A percentile compares a stretch with the other conserved stretches of the same genome.
phyloP scores from a whole-genome alignment of 2,797 vertebrate species.

The Sebastes iracundus region DNA sequence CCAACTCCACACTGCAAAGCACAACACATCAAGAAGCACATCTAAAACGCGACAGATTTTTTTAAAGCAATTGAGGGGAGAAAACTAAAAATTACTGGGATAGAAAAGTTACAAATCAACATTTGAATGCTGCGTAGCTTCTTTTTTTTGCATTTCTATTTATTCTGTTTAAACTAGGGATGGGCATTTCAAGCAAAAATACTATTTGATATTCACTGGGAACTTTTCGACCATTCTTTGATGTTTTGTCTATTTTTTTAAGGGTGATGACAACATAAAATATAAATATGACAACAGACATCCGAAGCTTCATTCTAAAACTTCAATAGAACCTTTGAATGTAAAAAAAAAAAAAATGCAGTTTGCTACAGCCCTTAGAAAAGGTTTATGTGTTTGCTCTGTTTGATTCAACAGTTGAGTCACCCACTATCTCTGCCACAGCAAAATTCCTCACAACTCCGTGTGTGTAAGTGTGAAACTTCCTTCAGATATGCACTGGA shows the following conservation, averaged over 20 bases:
- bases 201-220: neutral
- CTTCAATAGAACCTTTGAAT: neutral
- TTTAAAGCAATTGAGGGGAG: neutral
- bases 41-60: neutral
- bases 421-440: conserved; percentile 35
- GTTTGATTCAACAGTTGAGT: conserved; percentile 44
- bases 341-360: neutral
- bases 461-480: conserved; percentile 4
- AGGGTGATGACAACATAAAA: neutral
- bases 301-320: neutral
- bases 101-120: neutral
- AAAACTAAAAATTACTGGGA: neutral
- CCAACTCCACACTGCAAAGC: neutral
- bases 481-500: conserved; percentile 47
- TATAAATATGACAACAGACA: neutral
- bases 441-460: conserved; percentile 8
- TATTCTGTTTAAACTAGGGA: neutral
- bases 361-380: neutral
- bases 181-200: no score
- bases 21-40: neutral
- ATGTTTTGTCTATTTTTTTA: no score
- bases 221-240: neutral
- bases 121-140: no score
- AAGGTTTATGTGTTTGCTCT: conserved; percentile 21
- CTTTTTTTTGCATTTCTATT: neutral